Base-by-base conservation (phyloP, 2,797 vertebrate species). In the Monodelphis domestica region DNA sequence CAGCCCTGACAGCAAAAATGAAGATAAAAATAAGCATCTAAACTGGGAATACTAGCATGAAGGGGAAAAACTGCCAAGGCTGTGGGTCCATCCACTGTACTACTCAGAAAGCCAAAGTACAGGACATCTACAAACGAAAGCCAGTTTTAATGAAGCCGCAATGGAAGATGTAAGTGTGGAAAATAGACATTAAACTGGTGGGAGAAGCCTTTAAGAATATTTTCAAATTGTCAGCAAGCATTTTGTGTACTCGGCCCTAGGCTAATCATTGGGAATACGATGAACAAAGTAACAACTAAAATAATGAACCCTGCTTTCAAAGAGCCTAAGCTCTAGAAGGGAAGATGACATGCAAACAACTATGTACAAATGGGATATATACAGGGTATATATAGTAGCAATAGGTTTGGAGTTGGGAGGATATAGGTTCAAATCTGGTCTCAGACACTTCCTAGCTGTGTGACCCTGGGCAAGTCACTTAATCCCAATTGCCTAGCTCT, bases 51-150 rank as follows among this genome's bases (percentile, higher is more conserved):
- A 91, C 97, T 0, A 93, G 55, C n/a, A 93, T 94, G 30, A 95
- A 97, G 50, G 96, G 53, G 11, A 84, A 15, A 5, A 92, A 91
- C 96, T 93, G 63, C 88, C 89, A 96, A 14, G 96, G 90, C 10
- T 33, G 88, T 57, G 1, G 94, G 94, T 11, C 92, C 96, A 11
- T 7, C 96, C 95, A 1, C 87, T 98, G 99, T 17, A 99, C 99
- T 95, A 99, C 99, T 96, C 99, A 99, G 98, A 99, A 99, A 98
- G 98, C 99, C 94, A 99, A 99, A 98, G 98, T 98, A 57, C 99
- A 98, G 99, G 98, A 92, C 99, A 99, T 95, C 91, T 97, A 51
- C 98, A 98, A 89, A 95, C 98, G 90, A 99, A 99, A 97, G 98
- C 99, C 98, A 99, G 98, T 96, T 99, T 99, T 97, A 99, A 98